phyloP scores from a whole-genome alignment of 2,797 vertebrate genomes.

The Peromyscus eremicus region DNA sequence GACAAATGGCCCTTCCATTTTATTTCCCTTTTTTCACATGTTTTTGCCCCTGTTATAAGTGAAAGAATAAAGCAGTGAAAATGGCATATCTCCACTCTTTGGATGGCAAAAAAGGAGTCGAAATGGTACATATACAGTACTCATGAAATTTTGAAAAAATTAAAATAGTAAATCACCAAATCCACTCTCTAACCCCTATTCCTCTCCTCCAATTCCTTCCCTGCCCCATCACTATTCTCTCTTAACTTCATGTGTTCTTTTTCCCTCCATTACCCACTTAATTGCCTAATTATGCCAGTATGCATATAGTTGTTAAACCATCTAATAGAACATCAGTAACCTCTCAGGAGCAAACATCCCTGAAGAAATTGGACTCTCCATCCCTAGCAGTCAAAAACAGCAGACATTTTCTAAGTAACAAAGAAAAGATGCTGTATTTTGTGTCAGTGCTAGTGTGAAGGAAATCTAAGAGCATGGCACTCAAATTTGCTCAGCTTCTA shows the following conservation, averaged over 20 bases:
- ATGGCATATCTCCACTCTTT: not conserved
- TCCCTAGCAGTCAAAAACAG: not conserved
- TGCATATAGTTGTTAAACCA: not conserved
- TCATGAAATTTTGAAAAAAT: not conserved
- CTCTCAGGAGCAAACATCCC: too few species aligned
- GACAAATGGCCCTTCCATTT: not conserved
- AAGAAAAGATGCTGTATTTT: not conserved
- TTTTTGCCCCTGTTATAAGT: not conserved
- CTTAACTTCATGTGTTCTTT: not conserved
- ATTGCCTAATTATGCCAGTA: not conserved
- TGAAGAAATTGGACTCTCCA: not conserved
- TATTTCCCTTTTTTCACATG: not conserved
- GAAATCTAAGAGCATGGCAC: not conserved
- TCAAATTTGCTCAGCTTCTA: not conserved
- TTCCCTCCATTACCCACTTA: not conserved
- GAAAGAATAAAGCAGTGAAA: not conserved
- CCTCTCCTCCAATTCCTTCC: not conserved
- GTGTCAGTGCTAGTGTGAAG: too few species aligned
- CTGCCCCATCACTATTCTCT: not conserved
- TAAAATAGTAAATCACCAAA: not conserved
- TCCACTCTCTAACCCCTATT: not conserved
- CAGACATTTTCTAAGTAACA: not conserved
- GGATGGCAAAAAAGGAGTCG: too few species aligned
- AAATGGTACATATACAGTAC: too few species aligned
- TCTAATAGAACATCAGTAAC: not conserved